Percentiles rank a stretch among this genome's conserved stretches.
These are phyloP conservation scores for Pteropus alecto DNA, from an alignment of 2,113 vertebrate genomes.

Conservation along the genomic window DNA sequence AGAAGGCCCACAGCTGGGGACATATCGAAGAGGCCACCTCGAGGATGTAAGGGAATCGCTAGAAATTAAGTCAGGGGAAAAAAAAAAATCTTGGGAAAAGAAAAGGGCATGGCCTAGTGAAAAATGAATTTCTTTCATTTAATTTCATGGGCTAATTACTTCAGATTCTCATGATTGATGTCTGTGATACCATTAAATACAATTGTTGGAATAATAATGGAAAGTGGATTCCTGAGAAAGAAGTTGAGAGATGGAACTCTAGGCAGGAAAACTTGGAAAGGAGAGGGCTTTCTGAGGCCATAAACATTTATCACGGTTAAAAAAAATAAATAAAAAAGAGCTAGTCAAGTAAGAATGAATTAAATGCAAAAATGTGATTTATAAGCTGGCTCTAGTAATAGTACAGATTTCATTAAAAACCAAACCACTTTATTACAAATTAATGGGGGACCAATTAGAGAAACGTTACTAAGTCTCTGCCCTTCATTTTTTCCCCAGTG, in stretches of 20 bases:
- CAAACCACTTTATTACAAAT: not conserved
- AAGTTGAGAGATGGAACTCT: not conserved
- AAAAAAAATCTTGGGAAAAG: too few species aligned
- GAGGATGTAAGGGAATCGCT: too few species aligned
- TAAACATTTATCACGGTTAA: not conserved
- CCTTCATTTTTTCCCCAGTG: not conserved
- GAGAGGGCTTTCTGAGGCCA: not conserved
- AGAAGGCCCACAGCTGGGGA: too few species aligned
- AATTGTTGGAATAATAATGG: not conserved
- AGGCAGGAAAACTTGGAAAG: not conserved
- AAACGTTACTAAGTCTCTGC: not conserved
- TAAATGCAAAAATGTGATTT: not conserved
- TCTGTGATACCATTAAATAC: not conserved
- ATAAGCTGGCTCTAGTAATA: not conserved
- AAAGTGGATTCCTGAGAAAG: not conserved
- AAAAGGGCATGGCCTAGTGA: not conserved
- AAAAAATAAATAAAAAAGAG: not conserved
- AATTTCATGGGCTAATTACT: not conserved
- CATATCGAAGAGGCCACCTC: too few species aligned
- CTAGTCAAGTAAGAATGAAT: not conserved
- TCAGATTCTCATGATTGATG: not conserved
- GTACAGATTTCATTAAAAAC: not conserved
- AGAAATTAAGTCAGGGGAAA: too few species aligned
- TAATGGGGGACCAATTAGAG: not conserved
- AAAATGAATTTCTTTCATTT: not conserved